phyloP scores from a whole-genome alignment of 2,113 vertebrate genomes.

The Miniopterus natalensis region DNA sequence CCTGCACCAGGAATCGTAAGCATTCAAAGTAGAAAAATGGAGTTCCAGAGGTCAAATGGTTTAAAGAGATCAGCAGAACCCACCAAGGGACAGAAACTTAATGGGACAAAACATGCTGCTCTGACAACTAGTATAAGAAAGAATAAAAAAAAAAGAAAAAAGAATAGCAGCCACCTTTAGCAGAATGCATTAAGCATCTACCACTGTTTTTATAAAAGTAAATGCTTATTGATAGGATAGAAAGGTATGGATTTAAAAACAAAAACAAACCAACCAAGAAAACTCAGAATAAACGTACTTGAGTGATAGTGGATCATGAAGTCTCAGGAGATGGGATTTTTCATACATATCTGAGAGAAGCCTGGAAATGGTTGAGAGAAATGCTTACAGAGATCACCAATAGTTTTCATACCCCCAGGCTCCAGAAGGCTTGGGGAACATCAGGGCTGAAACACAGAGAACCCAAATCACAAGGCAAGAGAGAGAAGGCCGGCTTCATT shows the following conservation, averaged over 20 bases:
- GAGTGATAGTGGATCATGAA: accelerated
- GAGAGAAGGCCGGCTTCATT: not conserved
- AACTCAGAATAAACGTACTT: not conserved
- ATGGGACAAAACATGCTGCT: not conserved
- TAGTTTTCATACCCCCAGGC: not conserved
- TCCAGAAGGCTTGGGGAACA: not conserved
- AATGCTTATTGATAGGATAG: not conserved
- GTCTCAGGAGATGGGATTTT: not conserved
- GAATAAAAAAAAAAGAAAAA: not conserved
- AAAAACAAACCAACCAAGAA: not conserved
- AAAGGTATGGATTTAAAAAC: not conserved
- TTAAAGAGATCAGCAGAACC: not conserved
- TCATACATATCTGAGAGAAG: not conserved
- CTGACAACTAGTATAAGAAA: not conserved
- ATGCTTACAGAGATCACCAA: not conserved
- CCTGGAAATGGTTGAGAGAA: not conserved
- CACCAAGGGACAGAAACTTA: not conserved
- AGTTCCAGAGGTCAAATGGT: not conserved
- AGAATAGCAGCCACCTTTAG: not conserved
- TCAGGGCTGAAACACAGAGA: not conserved
- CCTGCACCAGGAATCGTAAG: not conserved
- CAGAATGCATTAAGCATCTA: not conserved
- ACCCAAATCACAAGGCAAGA: not conserved
- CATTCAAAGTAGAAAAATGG: not conserved
- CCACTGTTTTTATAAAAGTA: not conserved